Base-by-base conservation (phyloP, 2,113 vertebrate genomes). In the Deroptyus accipitrinus region DNA sequence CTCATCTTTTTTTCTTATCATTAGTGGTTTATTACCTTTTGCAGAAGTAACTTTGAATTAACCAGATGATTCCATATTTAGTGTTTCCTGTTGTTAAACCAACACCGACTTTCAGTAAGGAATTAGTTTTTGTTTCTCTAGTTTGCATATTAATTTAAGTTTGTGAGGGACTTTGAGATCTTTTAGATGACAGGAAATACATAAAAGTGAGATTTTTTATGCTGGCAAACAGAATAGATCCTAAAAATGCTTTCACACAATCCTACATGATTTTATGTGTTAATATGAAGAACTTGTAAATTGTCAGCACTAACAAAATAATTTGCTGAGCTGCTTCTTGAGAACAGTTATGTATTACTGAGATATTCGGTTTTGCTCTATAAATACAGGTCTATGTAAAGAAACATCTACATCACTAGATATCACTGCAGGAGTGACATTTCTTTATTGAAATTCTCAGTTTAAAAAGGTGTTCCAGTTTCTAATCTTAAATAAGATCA, bases 301-400 rank as follows among this genome's bases (percentile, higher is more conserved):
- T 92, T 89, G 81, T 86, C 74, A 91, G 35, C 70, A 57, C 46
- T 88, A 95, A 89, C 35, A 85, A 86, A 91, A 87, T 75, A 84
- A 91, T 79, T 94, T 89, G 83, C 85, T 96, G 68, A 92, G 48
- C 79, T 94, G 44, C 76, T n/a, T 92, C n/a, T 92, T 94, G 78
- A 86, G 91, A 75, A 85, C 24, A 94, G 31, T 14, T 86, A 51
- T 64, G 51, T 46, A 78, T 90, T 86, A 80, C 30, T 70, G 68
- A 81, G 63, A 57, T 41, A 83, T 17, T 92, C 2, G 22, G 83
- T 90, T 96, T 76, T 91, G 22, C 28, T 48, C 72, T 91, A 48
- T 94, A 92, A 89, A 93, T 77, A 75, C 25, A 69, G 51, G 30
- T 46, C 80, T 81, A 1, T 52, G 59, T 87, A 88, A 92, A 92